A percentile compares a stretch with the other conserved stretches of the same genome.
Conservation (phyloP, 1,140 invertebrate genomes). For the Pollicipes pollicipes region DNA sequence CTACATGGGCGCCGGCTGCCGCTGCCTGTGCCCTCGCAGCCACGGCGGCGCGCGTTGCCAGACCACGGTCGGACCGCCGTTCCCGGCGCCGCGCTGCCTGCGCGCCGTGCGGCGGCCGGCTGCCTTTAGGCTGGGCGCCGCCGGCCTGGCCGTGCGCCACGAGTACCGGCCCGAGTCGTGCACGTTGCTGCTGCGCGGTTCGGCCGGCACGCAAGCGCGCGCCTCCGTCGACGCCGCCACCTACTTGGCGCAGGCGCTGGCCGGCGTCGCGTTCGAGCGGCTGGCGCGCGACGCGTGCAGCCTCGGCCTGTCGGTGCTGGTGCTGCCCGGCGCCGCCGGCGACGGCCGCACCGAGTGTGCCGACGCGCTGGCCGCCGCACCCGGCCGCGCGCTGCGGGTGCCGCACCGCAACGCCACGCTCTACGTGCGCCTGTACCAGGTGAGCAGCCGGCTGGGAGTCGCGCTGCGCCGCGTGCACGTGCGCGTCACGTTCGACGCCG, state of each 20-base stretch:
- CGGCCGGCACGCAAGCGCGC: neutral
- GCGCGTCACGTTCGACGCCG: neutral
- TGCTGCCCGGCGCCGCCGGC: neutral
- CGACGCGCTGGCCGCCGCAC: neutral
- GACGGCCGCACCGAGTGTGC: neutral
- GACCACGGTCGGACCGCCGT: neutral
- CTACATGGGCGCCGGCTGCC: constrained; percentile 9
- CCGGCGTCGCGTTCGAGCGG: neutral
- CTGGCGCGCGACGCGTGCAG: neutral
- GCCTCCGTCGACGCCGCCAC: neutral
- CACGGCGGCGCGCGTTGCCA: neutral
- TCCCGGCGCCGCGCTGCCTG: neutral
- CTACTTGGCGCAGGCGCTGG: neutral
- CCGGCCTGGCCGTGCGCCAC: neutral
- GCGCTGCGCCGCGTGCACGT: neutral
- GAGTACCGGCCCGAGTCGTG: neutral
- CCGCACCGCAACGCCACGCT: neutral
- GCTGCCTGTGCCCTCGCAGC: neutral
- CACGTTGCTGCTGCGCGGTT: neutral
- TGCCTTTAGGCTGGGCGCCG: neutral
- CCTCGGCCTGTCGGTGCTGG: neutral
- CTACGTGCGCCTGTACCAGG: neutral
- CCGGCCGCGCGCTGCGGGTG: neutral
- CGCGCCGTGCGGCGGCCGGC: neutral
- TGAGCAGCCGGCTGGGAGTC: neutral